phyloP scores from a whole-genome alignment of 2,797 vertebrate genomes.

The Dryobates pubescens region DNA sequence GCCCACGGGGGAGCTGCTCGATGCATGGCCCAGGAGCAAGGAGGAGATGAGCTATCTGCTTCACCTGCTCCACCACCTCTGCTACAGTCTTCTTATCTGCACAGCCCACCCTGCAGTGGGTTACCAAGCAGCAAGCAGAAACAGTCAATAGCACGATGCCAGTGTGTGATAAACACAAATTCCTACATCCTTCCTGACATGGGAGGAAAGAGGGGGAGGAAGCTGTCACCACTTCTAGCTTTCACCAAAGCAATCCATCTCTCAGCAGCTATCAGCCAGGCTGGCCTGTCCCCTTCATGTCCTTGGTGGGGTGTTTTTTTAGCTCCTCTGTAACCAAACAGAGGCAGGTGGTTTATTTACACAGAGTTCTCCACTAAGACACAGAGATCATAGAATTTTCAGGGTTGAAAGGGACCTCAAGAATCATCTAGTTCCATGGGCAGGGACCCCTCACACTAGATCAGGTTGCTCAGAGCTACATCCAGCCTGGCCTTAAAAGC shows the following conservation, averaged over 20 bases:
- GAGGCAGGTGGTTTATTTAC: slow-evolving; percentile 5
- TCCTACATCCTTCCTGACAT: background rate
- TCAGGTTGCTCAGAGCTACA: too few relatives aligned
- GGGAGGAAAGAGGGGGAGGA: background rate
- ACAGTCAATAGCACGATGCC: background rate
- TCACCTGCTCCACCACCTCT: background rate
- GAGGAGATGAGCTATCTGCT: background rate
- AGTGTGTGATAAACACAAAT: accelerated
- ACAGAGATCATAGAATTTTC: background rate
- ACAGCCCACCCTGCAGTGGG: background rate
- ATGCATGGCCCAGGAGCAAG: background rate
- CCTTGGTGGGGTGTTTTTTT: background rate
- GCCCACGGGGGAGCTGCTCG: background rate
- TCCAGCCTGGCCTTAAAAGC: too few relatives aligned
- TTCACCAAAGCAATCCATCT: background rate
- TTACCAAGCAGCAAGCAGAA: background rate
- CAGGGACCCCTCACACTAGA: too few relatives aligned
- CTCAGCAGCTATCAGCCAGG: background rate
- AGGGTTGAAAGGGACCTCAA: too few relatives aligned
- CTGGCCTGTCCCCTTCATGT: background rate
- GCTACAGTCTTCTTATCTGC: background rate
- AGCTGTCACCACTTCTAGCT: background rate
- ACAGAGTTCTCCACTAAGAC: background rate
- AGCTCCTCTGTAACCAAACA: background rate
- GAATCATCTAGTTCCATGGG: too few relatives aligned